These are phyloP conservation scores for Perizoma flavofasciatum DNA, from an alignment of 2,888 invertebrate genomes.

Conservation along the genomic window DNA sequence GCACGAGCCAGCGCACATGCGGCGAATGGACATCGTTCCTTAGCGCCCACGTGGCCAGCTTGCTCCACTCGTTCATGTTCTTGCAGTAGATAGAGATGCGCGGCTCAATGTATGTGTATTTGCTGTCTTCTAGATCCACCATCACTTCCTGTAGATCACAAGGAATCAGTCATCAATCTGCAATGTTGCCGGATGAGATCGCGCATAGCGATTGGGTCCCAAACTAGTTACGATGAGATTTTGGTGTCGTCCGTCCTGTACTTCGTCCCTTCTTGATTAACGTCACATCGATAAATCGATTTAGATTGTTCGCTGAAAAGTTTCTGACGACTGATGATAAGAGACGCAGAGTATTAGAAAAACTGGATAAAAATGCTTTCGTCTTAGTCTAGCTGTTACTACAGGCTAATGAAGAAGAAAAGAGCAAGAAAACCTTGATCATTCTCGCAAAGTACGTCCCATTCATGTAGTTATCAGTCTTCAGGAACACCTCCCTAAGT, in stretches of 20 bases:
- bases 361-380: no score
- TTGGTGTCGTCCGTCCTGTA: no score
- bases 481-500: slow-evolving; percentile 98
- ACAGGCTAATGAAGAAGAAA: background rate
- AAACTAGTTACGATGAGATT: no score
- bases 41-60: slow-evolving; percentile 96
- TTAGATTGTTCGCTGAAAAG: no score
- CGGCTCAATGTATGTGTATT: slow-evolving; percentile 97
- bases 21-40: slow-evolving; percentile 94
- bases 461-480: slow-evolving; percentile 98
- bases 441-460: slow-evolving; percentile 98
- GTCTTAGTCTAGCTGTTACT: no score
- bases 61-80: slow-evolving; percentile 95
- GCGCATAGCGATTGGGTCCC: no score
- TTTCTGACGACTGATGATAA: no score
- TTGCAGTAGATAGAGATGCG: slow-evolving; percentile 98
- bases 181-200: no score
- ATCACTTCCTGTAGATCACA: slow-evolving; percentile 89
- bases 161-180: background rate
- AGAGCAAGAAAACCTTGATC: slow-evolving; percentile 85
- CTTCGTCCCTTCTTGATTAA: no score
- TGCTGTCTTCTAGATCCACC: slow-evolving; percentile 96
- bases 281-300: no score
- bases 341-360: no score
- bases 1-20: slow-evolving; percentile 97